phyloP scores from a whole-genome alignment of 2,888 invertebrate species.

The Parnassius orleans region DNA sequence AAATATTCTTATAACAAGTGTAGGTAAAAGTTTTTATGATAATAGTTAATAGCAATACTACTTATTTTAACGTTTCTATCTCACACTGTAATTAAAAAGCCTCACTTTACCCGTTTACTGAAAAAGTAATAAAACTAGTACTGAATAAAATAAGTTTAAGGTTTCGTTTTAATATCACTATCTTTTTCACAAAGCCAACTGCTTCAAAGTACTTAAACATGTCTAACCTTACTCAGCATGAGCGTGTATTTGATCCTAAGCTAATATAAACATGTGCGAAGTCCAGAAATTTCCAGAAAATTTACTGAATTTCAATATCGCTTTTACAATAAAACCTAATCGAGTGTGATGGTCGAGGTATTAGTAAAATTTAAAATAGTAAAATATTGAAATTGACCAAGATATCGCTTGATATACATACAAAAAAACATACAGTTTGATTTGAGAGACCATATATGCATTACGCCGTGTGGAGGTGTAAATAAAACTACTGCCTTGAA shows the following conservation, averaged over 20 bases:
- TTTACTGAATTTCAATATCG: constrained; percentile 10
- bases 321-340: not conserved
- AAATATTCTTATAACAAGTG: not conserved
- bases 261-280: constrained; percentile 10
- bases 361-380: not conserved
- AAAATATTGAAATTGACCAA: too few relatives aligned
- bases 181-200: constrained; percentile 12
- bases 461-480: too few relatives aligned
- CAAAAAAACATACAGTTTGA: too few relatives aligned
- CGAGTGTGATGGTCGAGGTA: not conserved
- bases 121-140: not conserved
- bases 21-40: not conserved
- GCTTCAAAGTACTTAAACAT: constrained; percentile 8
- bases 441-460: too few relatives aligned
- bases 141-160: not conserved
- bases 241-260: constrained; percentile 16
- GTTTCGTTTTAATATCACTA: constrained; percentile 10
- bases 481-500: too few relatives aligned
- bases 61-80: too few relatives aligned
- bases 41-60: not conserved
- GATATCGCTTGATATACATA: too few relatives aligned
- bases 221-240: constrained; percentile 3
- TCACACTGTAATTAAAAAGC: too few relatives aligned
- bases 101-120: too few relatives aligned
- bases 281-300: not conserved